Evolutionary conservation across 2,113 vertebrate genomes (phyloP), one percentile per base, ranked within the genome.

Genomic region (Centropus unirufus): DNA sequence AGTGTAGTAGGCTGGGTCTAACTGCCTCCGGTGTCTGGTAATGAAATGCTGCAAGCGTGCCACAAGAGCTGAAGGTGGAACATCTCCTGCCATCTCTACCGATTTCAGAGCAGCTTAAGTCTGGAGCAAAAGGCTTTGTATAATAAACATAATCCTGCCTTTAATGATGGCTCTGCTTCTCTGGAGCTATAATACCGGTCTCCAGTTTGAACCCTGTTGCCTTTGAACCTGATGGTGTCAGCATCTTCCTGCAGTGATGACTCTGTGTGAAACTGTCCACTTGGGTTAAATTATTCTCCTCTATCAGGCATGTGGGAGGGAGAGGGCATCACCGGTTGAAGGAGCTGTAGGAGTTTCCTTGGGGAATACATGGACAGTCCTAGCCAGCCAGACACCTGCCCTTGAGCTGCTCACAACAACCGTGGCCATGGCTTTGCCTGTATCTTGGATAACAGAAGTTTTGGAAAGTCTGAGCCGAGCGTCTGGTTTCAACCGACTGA

Each of bases 381-480:
- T 7, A 40, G 64, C 18, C 46, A 40, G 64, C 18, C 46, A 29
- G 76, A 32, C 12, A 8, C 18, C 24, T 75, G 75, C 36, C 61
- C 61, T n/a, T 1, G 19, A 18, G n/a, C 67, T 17, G 44, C 42
- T 62, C 26, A 12, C 47, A 36, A 8, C 29, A 32, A 8, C 40
- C 1, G 5, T 21, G 24, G 8, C 55, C 5, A 0, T 2, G 21
- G 14, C 12, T 54, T 42, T 21, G 55, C 59, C 68, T 1, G 0
- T 26, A 2, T 63, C 52, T 59, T 7, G 42, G 46, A 34, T 27
- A 64, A 39, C 0, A 1, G 5, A 21, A 44, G 23, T 44, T 84
- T 72, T 22, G 64, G 51, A 34, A 70, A 54, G 30, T 36, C 64
- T 69, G 42, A 39, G 49, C 13, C 1, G 18, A n/a, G 47, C 0